Percentiles rank a stretch among this genome's conserved stretches.
These are phyloP conservation scores for Antechinus flavipes DNA, from an alignment of 2,113 vertebrate genomes.

Conservation along the genomic window DNA sequence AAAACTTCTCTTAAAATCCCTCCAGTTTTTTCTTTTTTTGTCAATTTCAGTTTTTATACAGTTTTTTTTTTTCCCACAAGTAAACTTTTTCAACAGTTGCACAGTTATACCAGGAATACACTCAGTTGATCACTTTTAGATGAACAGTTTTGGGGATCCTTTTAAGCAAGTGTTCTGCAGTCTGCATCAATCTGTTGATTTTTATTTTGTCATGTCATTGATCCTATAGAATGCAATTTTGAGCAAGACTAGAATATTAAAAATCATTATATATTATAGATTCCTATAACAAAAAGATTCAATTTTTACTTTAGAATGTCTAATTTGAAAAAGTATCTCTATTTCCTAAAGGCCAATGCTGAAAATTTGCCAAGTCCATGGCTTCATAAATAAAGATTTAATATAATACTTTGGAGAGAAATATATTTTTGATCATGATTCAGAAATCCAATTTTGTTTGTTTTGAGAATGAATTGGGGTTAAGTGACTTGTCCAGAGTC, in stretches of 20 bases:
- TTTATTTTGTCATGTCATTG: background rate
- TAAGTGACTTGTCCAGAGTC: too few relatives aligned
- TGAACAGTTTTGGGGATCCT: background rate
- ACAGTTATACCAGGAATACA: background rate
- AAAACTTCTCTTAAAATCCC: conserved; percentile 59
- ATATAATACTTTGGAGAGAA: background rate
- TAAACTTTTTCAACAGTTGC: background rate
- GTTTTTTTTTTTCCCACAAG: background rate
- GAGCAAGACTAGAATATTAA: background rate
- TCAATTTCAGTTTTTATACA: background rate
- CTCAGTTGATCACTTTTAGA: background rate
- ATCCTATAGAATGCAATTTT: background rate
- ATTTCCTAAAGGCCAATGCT: background rate
- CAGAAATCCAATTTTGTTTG: background rate
- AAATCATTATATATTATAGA: background rate
- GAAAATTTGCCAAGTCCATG: background rate
- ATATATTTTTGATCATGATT: background rate
- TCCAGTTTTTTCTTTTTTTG: background rate
- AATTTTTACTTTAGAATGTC: background rate
- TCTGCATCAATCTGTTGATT: background rate
- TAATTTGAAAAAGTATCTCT: background rate
- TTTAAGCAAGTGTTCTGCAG: background rate
- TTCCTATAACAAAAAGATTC: background rate
- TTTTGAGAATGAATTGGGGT: too few relatives aligned
- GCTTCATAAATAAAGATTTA: background rate